Base-by-base conservation (phyloP, 2,113 vertebrate genomes). In the Festucalex cinctus region DNA sequence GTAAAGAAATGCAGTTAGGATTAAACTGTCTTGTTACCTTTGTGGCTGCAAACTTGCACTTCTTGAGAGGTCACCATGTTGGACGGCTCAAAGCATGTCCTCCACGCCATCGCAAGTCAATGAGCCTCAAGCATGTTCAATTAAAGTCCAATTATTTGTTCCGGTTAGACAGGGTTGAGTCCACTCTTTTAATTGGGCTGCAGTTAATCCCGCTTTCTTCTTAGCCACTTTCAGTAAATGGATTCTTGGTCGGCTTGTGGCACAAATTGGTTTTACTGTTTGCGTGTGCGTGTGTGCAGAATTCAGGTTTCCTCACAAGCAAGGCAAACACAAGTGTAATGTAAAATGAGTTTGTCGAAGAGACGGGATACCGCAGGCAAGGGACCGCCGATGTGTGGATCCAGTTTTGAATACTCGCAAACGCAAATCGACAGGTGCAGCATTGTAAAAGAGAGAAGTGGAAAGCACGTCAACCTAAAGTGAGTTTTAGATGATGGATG, bases 131-230 rank as follows among this genome's bases (percentile, higher is more conserved):
- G 63, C 79, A 60, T 59, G 78, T 74, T 81, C 36, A 71, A 63
- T 76, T 69, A 83, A 64, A 71, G 64, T 58, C 54, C 65, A 61
- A 62, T 49, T 82, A 80, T 82, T 85, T 83, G 80, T 86, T 86
- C 87, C 82, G 85, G 79, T 85, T 75, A 81, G 79, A 79, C 76
- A 59, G 77, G 80, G 74, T 86, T 87, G 76, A 89, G 73, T 81
- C 87, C 88, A 83, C 73, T 46, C 14, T 85, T 85, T 83, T 86
- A 88, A 90, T 88, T 88, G 87, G 79, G 68, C 84, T 53, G 60
- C 32, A 24, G 85, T 81, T 90, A 88, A 90, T 88, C 86, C 82
- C 75, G 65, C 70, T 86, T 88, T 83, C 74, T 81, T 86, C 82
- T 79, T 76, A 80, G 71, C 81, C 69, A 71, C 74, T 82, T 88